A percentile compares a stretch with the other conserved stretches of the same genome.
Conservation (phyloP, 2,888 invertebrate species). For the Hesperia comma region DNA sequence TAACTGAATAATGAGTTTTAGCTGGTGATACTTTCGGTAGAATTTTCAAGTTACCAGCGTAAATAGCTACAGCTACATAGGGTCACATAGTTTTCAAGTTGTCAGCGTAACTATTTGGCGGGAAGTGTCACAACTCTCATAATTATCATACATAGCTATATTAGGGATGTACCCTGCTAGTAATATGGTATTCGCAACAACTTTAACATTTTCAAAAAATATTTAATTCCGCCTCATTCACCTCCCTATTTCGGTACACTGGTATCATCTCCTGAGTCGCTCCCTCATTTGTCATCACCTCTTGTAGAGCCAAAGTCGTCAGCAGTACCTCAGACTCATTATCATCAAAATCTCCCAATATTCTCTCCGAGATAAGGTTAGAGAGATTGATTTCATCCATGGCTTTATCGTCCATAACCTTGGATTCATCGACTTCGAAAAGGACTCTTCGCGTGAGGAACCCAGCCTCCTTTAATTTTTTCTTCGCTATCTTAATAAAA, state of each 20-base stretch:
- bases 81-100: too few relatives aligned
- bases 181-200: too few relatives aligned
- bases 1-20: too few relatives aligned
- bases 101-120: too few relatives aligned
- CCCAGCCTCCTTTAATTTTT: constrained; percentile 65
- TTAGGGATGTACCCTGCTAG: too few relatives aligned
- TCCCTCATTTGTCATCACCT: constrained; percentile 54
- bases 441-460: constrained; percentile 53
- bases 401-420: constrained; percentile 57
- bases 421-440: constrained; percentile 45
- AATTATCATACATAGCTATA: too few relatives aligned
- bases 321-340: constrained; percentile 65
- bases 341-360: constrained; percentile 60
- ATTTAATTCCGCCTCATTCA: neutral
- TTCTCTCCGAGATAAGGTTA: constrained; percentile 68
- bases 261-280: constrained; percentile 16
- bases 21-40: too few relatives aligned
- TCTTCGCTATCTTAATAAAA: constrained; percentile 70
- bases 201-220: too few relatives aligned
- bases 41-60: too few relatives aligned
- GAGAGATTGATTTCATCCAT: constrained; percentile 71
- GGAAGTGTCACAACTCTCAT: too few relatives aligned
- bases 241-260: constrained; percentile 5
- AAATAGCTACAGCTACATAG: too few relatives aligned
- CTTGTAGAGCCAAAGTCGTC: constrained; percentile 65